phyloP scores from a whole-genome alignment of 2,797 vertebrate species.

The Chiroxiphia lanceolata region DNA sequence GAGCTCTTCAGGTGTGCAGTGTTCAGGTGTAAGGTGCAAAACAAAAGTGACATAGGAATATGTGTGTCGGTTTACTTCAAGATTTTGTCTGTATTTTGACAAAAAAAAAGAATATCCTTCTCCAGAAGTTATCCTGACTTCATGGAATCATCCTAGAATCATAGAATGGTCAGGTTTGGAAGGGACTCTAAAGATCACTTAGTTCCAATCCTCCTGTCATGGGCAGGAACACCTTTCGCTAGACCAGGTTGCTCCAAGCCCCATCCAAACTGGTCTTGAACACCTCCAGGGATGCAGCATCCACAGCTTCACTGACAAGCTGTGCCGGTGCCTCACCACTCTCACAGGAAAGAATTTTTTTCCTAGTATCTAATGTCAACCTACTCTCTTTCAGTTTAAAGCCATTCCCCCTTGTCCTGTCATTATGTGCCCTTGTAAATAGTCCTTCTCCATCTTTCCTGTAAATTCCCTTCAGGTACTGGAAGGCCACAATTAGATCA shows the following conservation, averaged over 20 bases:
- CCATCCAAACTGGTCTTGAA: fast-evolving
- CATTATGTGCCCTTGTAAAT: neutral
- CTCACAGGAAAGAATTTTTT: neutral
- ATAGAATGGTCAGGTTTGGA: neutral
- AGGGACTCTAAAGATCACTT: neutral
- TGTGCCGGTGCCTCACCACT: fast-evolving
- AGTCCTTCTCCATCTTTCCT: neutral
- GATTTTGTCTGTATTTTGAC: neutral
- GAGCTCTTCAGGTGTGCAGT: neutral
- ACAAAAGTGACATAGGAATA: neutral
- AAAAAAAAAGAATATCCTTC: neutral
- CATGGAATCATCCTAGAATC: neutral
- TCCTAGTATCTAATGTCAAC: neutral
- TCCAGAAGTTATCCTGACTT: neutral
- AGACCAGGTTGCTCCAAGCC: fast-evolving
- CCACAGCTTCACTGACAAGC: neutral
- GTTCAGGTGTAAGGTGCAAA: neutral
- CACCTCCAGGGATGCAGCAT: fast-evolving
- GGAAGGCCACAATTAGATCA: neutral
- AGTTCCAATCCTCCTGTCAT: fast-evolving
- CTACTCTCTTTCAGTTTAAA: neutral
- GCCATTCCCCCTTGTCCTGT: neutral
- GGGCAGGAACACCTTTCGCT: neutral
- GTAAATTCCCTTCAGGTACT: neutral
- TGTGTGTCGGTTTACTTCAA: neutral